Evolutionary conservation across 2,888 invertebrate species (phyloP).

Genomic region (Ennomos quercinarius): DNA sequence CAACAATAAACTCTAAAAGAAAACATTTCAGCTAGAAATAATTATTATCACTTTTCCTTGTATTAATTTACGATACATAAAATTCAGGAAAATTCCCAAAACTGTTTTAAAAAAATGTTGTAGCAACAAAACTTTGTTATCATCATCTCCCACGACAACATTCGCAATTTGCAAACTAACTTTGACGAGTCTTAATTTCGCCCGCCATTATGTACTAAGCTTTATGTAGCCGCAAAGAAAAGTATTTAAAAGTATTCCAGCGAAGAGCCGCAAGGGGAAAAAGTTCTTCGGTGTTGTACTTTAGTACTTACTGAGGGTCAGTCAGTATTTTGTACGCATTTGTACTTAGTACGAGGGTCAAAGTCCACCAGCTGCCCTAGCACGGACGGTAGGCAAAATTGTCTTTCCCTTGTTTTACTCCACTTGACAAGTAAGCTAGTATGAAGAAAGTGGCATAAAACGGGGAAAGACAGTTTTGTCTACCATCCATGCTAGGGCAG

Average conservation of each 20-base stretch:
- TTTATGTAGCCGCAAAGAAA: constrained; percentile 50
- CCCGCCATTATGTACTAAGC: constrained; percentile 52
- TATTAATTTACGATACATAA: constrained; percentile 2
- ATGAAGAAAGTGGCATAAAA: no score
- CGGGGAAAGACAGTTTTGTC: no score
- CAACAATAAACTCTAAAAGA: no score
- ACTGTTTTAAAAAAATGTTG: constrained; percentile 18
- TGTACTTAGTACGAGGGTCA: constrained; percentile 23
- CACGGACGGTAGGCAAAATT: background rate
- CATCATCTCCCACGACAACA: constrained; percentile 45
- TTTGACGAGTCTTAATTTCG: constrained; percentile 46
- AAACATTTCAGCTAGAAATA: background rate
- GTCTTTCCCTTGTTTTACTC: background rate
- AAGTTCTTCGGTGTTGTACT: constrained; percentile 39
- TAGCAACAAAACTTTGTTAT: constrained; percentile 24
- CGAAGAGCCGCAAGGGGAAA: constrained; percentile 43
- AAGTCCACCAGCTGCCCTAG: background rate
- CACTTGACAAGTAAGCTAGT: no score
- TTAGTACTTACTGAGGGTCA: constrained; percentile 46
- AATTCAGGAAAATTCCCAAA: constrained; percentile 7
- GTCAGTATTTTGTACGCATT: constrained; percentile 39
- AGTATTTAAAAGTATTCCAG: constrained; percentile 52
- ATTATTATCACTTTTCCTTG: background rate
- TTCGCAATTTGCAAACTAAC: constrained; percentile 54
- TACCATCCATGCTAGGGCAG: no score